phyloP scores from a whole-genome alignment of 2,888 invertebrate species.

The Lithosia quadra region DNA sequence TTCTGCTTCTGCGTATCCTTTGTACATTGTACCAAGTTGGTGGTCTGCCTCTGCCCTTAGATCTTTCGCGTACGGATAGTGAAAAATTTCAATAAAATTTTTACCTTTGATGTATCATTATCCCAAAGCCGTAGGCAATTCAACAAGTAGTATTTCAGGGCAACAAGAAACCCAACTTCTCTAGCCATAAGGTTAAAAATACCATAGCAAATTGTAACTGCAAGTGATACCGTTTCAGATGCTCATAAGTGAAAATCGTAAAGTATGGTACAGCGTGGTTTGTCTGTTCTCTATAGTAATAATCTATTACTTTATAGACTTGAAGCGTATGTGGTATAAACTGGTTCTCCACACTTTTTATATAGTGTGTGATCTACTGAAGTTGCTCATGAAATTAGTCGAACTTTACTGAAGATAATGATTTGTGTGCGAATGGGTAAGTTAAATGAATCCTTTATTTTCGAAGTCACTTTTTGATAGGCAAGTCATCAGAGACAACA shows the following conservation, averaged over 20 bases:
- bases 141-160: constrained; percentile 14
- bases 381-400: constrained; percentile 78
- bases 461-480: too few relatives aligned
- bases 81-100: too few relatives aligned
- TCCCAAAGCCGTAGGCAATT: not conserved
- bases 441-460: constrained; percentile 32
- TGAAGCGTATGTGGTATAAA: constrained; percentile 78
- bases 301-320: constrained; percentile 70
- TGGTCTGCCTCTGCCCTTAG: too few relatives aligned
- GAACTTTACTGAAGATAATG: constrained; percentile 73
- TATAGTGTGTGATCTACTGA: constrained; percentile 76
- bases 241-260: constrained; percentile 74
- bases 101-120: not conserved
- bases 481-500: too few relatives aligned
- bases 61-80: too few relatives aligned
- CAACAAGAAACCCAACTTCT: constrained; percentile 24
- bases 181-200: constrained; percentile 32
- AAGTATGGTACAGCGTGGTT: constrained; percentile 67
- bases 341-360: constrained; percentile 76
- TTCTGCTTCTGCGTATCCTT: too few relatives aligned
- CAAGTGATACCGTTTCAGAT: constrained; percentile 68
- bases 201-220: constrained; percentile 16
- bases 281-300: constrained; percentile 63
- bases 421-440: constrained; percentile 52
- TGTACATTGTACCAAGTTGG: too few relatives aligned